Percentiles rank a stretch among this genome's conserved stretches.
Conservation (phyloP, 2,888 invertebrate genomes). For the Drosophila greeni region DNA sequence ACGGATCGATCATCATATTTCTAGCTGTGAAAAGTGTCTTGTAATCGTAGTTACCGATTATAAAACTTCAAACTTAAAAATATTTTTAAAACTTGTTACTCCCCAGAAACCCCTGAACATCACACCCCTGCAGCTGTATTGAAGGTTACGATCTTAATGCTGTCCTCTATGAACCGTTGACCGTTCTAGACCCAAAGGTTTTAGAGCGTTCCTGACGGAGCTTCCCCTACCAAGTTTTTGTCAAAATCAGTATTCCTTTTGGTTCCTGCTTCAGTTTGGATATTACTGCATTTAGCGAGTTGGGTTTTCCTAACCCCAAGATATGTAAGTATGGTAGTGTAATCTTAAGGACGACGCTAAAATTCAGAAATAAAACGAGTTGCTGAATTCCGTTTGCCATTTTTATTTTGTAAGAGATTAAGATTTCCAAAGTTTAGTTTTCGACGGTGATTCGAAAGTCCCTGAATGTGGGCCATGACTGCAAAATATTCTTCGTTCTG, state of each 20-base stretch:
- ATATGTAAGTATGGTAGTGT: background rate
- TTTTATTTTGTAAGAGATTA: background rate
- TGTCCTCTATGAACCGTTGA: background rate
- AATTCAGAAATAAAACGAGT: background rate
- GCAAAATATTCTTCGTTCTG: conserved; percentile 40
- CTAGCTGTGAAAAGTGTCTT: background rate
- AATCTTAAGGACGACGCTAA: background rate
- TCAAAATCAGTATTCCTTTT: too few relatives aligned
- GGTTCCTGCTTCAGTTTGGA: too few relatives aligned
- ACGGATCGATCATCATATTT: background rate
- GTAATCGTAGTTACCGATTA: background rate
- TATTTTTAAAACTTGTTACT: background rate
- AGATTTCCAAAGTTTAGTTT: background rate
- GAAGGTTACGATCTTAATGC: too few relatives aligned
- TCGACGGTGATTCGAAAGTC: conserved; percentile 35
- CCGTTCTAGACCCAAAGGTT: background rate
- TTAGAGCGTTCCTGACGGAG: background rate
- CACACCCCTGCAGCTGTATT: background rate
- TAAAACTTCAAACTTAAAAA: background rate
- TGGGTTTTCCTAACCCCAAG: background rate
- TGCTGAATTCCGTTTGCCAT: background rate
- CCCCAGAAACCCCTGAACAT: background rate
- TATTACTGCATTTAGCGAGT: background rate
- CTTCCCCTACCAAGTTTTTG: background rate
- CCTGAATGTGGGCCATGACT: conserved; percentile 16